Conservation (phyloP, 2,888 invertebrate genomes). For the Morpho deidamia region DNA sequence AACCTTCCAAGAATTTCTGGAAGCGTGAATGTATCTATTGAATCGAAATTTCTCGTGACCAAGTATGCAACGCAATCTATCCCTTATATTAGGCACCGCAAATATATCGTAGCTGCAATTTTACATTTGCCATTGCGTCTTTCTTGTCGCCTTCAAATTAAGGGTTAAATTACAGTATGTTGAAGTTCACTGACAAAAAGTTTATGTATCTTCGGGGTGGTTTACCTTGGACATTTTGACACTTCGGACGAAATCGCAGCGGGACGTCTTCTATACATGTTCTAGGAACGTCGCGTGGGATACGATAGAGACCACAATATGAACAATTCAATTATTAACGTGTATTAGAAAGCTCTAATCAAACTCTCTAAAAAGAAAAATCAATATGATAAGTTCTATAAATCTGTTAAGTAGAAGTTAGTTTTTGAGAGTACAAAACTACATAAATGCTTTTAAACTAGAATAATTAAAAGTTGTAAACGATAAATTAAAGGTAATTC, state of each 20-base stretch:
- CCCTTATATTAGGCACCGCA: conserved; percentile 51
- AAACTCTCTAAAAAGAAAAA: too few relatives aligned
- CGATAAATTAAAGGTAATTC: too few relatives aligned
- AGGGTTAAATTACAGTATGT: conserved; percentile 12
- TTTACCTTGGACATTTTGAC: conserved; percentile 70
- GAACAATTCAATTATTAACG: conserved; percentile 54
- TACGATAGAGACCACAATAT: conserved; percentile 56
- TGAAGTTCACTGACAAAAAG: conserved; percentile 11
- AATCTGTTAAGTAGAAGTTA: too few relatives aligned
- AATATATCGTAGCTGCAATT: conserved; percentile 32
- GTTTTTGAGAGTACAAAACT: too few relatives aligned
- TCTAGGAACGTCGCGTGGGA: conserved; percentile 69
- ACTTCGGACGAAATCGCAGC: conserved; percentile 71
- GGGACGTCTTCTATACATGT: conserved; percentile 61
- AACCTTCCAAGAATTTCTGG: conserved; percentile 52
- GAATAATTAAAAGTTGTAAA: too few relatives aligned
- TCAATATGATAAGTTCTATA: too few relatives aligned
- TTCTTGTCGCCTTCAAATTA: conserved; percentile 6
- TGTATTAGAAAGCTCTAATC: not conserved
- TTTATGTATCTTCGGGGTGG: conserved; percentile 45
- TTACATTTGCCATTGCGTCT: not conserved
- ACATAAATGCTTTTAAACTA: too few relatives aligned
- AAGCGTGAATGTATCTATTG: conserved; percentile 60
- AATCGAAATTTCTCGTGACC: conserved; percentile 42
- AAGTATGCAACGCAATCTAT: conserved; percentile 54